Conservation (phyloP, 2,888 invertebrate species). For the Lypha dubia region DNA sequence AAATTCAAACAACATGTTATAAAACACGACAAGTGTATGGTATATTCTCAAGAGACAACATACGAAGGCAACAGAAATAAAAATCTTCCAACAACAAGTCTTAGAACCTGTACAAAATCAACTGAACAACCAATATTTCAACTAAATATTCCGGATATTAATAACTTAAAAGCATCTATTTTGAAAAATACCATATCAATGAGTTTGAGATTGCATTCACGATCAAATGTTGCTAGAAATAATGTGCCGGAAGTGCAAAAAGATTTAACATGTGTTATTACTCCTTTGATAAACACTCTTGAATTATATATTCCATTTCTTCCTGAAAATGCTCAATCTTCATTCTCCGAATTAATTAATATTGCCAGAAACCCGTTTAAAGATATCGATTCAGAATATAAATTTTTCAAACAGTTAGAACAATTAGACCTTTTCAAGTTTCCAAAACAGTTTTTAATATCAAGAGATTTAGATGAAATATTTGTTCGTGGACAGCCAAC, state of each 20-base stretch:
- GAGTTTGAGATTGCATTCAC: constrained; percentile 14
- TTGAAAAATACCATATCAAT: constrained; percentile 30
- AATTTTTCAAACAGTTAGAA: constrained; percentile 50
- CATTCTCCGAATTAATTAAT: constrained; percentile 24
- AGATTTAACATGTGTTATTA: constrained; percentile 15
- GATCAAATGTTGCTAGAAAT: constrained; percentile 17
- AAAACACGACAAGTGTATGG: constrained; percentile 21
- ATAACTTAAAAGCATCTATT: constrained; percentile 24
- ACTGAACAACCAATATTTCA: constrained; percentile 10
- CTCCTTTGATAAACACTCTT: constrained; percentile 25
- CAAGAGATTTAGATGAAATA: constrained; percentile 62
- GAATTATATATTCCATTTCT: constrained; percentile 19
- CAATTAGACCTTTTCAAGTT: constrained; percentile 43
- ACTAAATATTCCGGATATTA: constrained; percentile 29
- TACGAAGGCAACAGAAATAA: constrained; percentile 21
- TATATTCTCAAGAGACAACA: constrained; percentile 21
- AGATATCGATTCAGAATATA: constrained; percentile 41
- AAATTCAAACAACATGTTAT: constrained; percentile 40
- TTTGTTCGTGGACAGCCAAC: constrained; percentile 62
- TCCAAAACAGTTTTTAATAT: constrained; percentile 52
- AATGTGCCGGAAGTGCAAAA: constrained; percentile 23
- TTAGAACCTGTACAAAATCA: constrained; percentile 16
- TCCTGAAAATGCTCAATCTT: constrained; percentile 16
- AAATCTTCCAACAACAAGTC: constrained; percentile 23
- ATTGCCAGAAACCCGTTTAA: constrained; percentile 21